Percentiles rank a stretch among this genome's conserved stretches.
Conservation (phyloP, 2,797 vertebrate genomes). For the Hydrocynus forskahlii region DNA sequence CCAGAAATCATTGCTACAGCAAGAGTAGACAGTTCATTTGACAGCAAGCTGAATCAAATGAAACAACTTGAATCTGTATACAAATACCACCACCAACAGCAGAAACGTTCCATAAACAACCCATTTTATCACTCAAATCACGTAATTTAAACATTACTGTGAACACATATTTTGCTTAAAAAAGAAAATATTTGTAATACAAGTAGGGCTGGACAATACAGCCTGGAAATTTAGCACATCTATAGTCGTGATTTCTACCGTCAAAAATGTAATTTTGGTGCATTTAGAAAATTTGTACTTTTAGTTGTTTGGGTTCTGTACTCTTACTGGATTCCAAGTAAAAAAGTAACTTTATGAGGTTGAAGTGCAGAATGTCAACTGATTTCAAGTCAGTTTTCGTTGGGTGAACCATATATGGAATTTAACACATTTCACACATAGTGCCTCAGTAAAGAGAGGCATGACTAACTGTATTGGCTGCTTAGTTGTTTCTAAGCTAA, state of each 20-base stretch:
- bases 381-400: not conserved
- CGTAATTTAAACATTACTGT: not conserved
- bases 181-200: not conserved
- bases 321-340: not conserved
- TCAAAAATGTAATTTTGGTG: not conserved
- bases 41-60: constrained; percentile 24
- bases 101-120: constrained; percentile 50
- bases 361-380: not conserved
- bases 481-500: no score
- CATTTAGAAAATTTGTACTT: not conserved
- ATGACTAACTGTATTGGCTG: no score
- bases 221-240: not conserved
- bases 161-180: not conserved
- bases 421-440: no score
- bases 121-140: constrained; percentile 35
- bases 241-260: not conserved
- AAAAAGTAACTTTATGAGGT: not conserved
- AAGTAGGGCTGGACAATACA: not conserved
- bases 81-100: constrained; percentile 57
- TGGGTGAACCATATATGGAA: not conserved
- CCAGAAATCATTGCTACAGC: constrained; percentile 56
- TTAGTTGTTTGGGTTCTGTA: not conserved
- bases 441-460: no score
- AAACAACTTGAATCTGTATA: constrained; percentile 12
- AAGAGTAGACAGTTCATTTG: not conserved